Base-by-base conservation (phyloP, 2,888 invertebrate genomes). In the Aricia artaxerxes region DNA sequence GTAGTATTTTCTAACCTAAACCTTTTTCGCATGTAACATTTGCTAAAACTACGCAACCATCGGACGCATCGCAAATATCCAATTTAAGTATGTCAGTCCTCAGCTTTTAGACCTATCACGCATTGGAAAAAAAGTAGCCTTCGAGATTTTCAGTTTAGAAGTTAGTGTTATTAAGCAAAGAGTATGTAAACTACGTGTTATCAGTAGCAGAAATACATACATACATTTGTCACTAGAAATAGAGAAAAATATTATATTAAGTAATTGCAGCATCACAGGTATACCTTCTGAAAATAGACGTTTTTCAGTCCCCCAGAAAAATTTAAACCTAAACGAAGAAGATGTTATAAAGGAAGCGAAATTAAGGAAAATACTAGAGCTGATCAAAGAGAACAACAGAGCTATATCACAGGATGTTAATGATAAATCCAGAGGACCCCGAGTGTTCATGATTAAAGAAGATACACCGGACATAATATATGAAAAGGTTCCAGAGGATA, bases 401-500 rank as follows among this genome's bases (percentile, higher is more conserved):
- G 80, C 72, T 80, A 80, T 6, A 79, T 80, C 7, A 77, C 82
- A 69, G 5, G 76, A 53, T 0, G 13, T 73, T n/a, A 76, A 78
- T 75, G n/a, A 61, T 11, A 13, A 73, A 61, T 40, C 6, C n/a
- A 64, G 5, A 72, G 78, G 2, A 64, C 69, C 31, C 7, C 78
- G 84, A 49, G 11, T 83, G 1, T 81, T 84, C 53, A 80, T 83
- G 1, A 82, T 85, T 35, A 82, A 79, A 13, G 83, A 85, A 11
- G 78, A 82, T 57, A 77, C 82, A 16, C 76, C 84, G 1, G 80
- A 82, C 0, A 79, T 82, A 1, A 79, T 82, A 1, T 83, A 82
- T 40, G 79, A 82, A 11, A 79, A 79, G 11, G 78, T 80, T 35
- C 57, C 83, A 69, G 79, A 73, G 44, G 40, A 75, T 11, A 61